Base-by-base conservation (phyloP, 1,140 invertebrate species). In the Frieseomelitta varia region DNA sequence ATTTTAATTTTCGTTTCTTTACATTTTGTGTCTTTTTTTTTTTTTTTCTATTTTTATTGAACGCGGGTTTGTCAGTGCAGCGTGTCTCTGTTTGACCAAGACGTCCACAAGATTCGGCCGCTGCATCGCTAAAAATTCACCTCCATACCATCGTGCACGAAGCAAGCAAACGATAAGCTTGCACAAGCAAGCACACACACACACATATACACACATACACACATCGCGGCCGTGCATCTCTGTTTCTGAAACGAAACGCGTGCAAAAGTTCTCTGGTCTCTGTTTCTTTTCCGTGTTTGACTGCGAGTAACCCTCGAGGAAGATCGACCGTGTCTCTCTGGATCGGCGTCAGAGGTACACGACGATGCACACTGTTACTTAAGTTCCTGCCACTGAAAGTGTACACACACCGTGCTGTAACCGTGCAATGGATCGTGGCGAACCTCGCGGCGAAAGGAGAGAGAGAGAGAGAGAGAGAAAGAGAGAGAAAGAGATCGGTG, bases 351-450 rank as follows among this genome's bases (percentile, higher is more conserved):
- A 21, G 15, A 21, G 19, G 21, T 34, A 74, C 47, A 17, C 47
- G 61, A 53, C n/a, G 17, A 76, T 67, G 58, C 58, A 39, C 80
- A 55, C 30, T 55, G 72, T 68, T 82, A 56, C 34, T 58, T 15
- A 82, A 69, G 73, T 56, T 77, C 63, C 73, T 77, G 73, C 74
- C 34, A 68, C 34, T 51, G 76, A 58, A 71, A 58, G 47, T 58
- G 34, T 19, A 47, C 24, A 30, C 19, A 74, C 39, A 47, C 39
- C 34, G 10, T 34, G 56, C 15, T 24, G 15, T 30, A 24, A 30
- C 21, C 39, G 65, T 55, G 81, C 24, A 61, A 47, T 4, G 53
- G 55, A 79, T 73, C 56, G 68, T 56, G 34, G 53, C 63, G 53
- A 21, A 47, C 51, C 65, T 34, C 56, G 76, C 24, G 53, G 34